Conservation (phyloP, 2,888 invertebrate genomes). For the Diadegma fenestrale region DNA sequence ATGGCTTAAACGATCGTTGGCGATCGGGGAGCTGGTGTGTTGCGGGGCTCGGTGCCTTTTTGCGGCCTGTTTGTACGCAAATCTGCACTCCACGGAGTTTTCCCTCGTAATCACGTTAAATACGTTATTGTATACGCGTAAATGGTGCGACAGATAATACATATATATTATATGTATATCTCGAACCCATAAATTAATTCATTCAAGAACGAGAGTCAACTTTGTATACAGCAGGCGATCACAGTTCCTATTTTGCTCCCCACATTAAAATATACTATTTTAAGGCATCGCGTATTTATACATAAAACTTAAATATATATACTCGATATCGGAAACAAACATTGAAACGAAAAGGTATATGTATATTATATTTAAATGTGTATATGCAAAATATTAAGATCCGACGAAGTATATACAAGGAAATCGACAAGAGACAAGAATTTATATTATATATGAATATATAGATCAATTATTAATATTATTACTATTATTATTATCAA, state of each 20-base stretch:
- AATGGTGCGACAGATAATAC: neutral
- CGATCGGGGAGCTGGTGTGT: constrained; percentile 76
- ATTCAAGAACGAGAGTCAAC: constrained; percentile 55
- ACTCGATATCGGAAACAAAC: constrained; percentile 33
- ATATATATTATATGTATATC: neutral
- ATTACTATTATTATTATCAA: constrained; percentile 46
- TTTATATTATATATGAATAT: constrained; percentile 53
- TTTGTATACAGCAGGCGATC: constrained; percentile 79
- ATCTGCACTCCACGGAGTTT: constrained; percentile 64
- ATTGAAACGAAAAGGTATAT: constrained; percentile 61
- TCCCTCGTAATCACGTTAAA: constrained; percentile 42
- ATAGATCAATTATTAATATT: constrained; percentile 39
- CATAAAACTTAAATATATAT: constrained; percentile 26
- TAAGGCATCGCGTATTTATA: constrained; percentile 61
- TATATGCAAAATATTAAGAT: constrained; percentile 58
- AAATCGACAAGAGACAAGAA: constrained; percentile 55
- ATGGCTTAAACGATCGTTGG: constrained; percentile 61
- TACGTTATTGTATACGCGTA: neutral
- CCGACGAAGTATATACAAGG: constrained; percentile 58
- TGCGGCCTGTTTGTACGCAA: constrained; percentile 81
- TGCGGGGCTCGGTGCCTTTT: constrained; percentile 82
- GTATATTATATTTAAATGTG: constrained; percentile 53
- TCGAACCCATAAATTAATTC: constrained; percentile 4
- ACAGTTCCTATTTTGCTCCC: constrained; percentile 83
- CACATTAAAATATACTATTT: constrained; percentile 65